These are phyloP conservation scores for Lasioglossum villosulum DNA, from an alignment of 2,888 invertebrate species.

Conservation along the genomic window DNA sequence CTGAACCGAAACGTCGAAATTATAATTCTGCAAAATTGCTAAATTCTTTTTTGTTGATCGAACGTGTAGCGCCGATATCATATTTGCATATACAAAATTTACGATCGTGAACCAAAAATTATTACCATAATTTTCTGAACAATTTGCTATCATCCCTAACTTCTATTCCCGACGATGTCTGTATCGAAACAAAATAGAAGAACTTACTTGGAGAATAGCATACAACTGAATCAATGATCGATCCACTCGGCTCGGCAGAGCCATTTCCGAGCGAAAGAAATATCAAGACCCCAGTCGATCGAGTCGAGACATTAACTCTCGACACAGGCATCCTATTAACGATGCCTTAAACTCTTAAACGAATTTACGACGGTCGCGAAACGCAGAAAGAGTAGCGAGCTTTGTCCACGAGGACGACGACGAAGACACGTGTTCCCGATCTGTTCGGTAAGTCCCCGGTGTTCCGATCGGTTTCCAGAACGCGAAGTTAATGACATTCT, in stretches of 20 bases:
- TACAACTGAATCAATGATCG: background rate
- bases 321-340: conserved; percentile 36
- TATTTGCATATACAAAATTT: too few relatives aligned
- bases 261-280: background rate
- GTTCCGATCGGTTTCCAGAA: conserved; percentile 7
- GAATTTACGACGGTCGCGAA: conserved; percentile 42
- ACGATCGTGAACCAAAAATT: too few relatives aligned
- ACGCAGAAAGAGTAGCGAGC: conserved; percentile 22
- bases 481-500: conserved; percentile 35
- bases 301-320: conserved; percentile 30
- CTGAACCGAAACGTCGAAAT: too few relatives aligned
- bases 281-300: background rate
- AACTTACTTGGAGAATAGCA: background rate
- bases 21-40: too few relatives aligned
- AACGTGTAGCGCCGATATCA: too few relatives aligned
- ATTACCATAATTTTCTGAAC: background rate
- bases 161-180: too few relatives aligned
- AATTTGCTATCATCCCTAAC: background rate
- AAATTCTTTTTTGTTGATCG: too few relatives aligned
- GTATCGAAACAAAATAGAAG: background rate
- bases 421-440: background rate
- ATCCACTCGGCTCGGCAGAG: background rate
- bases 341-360: conserved; percentile 27
- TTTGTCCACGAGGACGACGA: conserved; percentile 15
- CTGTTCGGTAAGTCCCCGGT: background rate